Conservation (phyloP, 1,140 invertebrate species). For the Argopecten irradians region DNA sequence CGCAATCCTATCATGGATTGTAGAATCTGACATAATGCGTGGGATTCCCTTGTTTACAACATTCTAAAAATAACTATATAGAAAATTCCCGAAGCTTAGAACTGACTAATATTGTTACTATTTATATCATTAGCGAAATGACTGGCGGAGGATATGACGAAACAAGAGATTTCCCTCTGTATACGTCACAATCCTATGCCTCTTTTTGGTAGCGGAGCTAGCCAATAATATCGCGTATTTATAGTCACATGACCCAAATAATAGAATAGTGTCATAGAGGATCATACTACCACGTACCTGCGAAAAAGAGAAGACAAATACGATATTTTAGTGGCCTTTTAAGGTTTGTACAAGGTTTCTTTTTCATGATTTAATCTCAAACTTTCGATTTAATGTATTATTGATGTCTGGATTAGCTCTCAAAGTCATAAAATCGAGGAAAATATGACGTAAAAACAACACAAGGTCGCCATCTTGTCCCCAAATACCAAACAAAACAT, state of each 20-base stretch:
- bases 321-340: constrained; percentile 22
- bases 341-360: constrained; percentile 25
- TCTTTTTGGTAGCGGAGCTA: constrained; percentile 33
- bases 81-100: not conserved
- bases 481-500: constrained; percentile 54
- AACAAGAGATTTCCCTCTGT: constrained; percentile 19
- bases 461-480: constrained; percentile 53
- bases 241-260: constrained; percentile 40
- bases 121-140: not conserved
- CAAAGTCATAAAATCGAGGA: not conserved
- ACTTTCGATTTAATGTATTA: not conserved
- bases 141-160: not conserved
- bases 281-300: constrained; percentile 42
- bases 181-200: constrained; percentile 40
- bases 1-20: too few species aligned
- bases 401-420: not conserved
- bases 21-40: too few species aligned
- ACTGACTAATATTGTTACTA: constrained; percentile 23
- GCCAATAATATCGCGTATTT: constrained; percentile 34
- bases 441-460: not conserved
- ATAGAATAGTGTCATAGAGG: constrained; percentile 43
- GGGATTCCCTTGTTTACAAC: not conserved
- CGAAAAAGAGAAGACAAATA: constrained; percentile 33
- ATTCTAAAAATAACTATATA: not conserved
- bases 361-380: not conserved